Conservation (phyloP, 2,113 vertebrate species). For the Cyprinodon variegatus region DNA sequence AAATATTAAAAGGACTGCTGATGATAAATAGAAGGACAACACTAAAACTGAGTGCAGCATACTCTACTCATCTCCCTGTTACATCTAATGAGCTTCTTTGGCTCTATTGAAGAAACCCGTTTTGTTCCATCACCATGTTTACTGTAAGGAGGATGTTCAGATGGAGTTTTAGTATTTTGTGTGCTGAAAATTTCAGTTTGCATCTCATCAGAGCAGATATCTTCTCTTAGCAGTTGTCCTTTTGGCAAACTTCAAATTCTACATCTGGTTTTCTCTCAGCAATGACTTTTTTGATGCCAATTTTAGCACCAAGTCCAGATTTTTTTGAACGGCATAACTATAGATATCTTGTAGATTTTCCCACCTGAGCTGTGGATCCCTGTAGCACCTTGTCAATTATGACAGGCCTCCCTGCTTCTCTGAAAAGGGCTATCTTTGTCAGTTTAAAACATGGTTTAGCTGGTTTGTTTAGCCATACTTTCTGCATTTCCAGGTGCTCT, state of each 20-base stretch:
- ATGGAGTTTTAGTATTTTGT: not conserved
- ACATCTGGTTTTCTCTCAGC: not conserved
- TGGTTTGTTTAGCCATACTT: not conserved
- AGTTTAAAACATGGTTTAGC: not conserved
- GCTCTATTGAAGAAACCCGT: not conserved
- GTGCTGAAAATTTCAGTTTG: not conserved
- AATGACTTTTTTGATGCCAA: not conserved
- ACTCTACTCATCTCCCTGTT: no score
- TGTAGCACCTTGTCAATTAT: no score
- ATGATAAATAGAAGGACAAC: not conserved
- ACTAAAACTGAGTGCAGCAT: no score
- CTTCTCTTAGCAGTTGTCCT: not conserved
- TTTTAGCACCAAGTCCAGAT: not conserved
- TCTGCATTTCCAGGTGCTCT: not conserved
- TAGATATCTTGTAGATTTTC: not conserved
- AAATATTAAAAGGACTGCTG: not conserved
- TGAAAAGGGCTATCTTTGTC: no score
- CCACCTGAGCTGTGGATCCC: no score
- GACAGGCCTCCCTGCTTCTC: no score
- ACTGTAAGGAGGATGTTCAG: not conserved
- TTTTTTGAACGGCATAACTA: not conserved
- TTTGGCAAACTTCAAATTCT: not conserved
- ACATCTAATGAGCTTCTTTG: no score
- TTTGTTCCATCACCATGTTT: no score
- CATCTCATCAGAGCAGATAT: not conserved